Base-by-base conservation (phyloP, 2,113 vertebrate species). In the Neodontobutis hainanensis region DNA sequence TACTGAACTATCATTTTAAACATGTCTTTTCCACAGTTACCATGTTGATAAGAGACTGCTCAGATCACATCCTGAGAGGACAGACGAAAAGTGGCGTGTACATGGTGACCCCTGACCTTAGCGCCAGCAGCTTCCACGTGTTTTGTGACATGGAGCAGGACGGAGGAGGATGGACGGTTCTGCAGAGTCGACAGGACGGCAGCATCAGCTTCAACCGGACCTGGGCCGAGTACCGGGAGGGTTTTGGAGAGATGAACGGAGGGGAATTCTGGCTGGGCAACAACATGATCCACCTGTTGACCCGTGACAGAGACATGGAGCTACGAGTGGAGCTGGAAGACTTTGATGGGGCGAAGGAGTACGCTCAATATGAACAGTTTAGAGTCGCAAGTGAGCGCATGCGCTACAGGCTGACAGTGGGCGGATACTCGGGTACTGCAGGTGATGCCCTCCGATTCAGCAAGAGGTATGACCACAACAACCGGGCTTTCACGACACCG, bases 261-360 rank as follows among this genome's bases (percentile, higher is more conserved):
- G 90, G 92, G 5, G 96, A 98, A 72, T 98, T 97, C 81, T 99
- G 97, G 97, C 85, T 98, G 35, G 97, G 97, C 4, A 99, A 99
- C 9, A 94, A 95, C 62, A 93, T 92, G 81, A 95, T 99, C 46
- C 95, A 98, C 78, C 91, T 95, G 69, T 89, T 99, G 83, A 96
- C 96, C 78, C 95, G 93, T 70, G 93, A 92, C 87, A 93, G 92
- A 63, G 93, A 95, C 57, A 96, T 96, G 95, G 80, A 90, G 52
- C 90, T 99, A 73, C 93, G 94, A 60, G 94, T 99, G 72, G 97
- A 99, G 71, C 93, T 99, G 2, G 93, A 97, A 87, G 97, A 99
- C 68, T 95, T 96, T 16, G 83, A 93, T 0, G 94, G 94, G 0
- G 62, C 92, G 75, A 87, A 58, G 56, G 92, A 93, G 47, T 94